These are phyloP conservation scores for Polyommatus iphigenia DNA, from an alignment of 2,888 invertebrate genomes.

Conservation along the genomic window DNA sequence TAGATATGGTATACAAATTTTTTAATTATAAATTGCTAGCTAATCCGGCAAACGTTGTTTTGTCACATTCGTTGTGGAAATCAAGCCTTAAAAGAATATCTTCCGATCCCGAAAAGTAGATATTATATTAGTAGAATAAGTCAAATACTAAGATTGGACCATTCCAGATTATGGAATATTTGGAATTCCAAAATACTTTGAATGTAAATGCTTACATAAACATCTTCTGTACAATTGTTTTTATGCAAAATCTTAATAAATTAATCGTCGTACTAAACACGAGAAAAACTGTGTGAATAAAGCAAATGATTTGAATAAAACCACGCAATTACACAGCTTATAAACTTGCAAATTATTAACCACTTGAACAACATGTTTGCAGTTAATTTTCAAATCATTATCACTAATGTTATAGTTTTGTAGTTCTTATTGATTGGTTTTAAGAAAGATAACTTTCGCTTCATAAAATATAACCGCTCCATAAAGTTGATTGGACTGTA, in stretches of 20 bases:
- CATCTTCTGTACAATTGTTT: background rate
- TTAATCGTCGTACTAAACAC: background rate
- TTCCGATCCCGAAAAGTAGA: too few relatives aligned
- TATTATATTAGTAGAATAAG: too few relatives aligned
- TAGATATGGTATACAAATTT: background rate
- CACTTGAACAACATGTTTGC: background rate
- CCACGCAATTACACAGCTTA: slow-evolving; percentile 20
- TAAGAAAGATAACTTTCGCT: too few relatives aligned
- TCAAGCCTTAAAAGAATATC: too few relatives aligned
- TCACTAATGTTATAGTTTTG: background rate
- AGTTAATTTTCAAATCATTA: background rate
- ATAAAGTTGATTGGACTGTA: too few relatives aligned
- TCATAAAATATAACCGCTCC: too few relatives aligned
- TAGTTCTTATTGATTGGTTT: background rate
- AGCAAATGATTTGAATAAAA: slow-evolving; percentile 5
- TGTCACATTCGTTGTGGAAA: too few relatives aligned
- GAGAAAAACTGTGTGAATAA: background rate
- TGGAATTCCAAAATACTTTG: background rate
- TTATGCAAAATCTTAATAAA: background rate
- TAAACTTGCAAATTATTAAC: slow-evolving; percentile 14
- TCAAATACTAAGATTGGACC: background rate
- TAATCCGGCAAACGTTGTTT: too few relatives aligned
- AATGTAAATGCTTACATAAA: background rate
- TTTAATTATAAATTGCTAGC: too few relatives aligned
- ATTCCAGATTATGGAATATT: background rate